Evolutionary conservation across 2,113 vertebrate species (phyloP), one percentile per base, ranked within the genome.

Genomic region (Cettia cetti): DNA sequence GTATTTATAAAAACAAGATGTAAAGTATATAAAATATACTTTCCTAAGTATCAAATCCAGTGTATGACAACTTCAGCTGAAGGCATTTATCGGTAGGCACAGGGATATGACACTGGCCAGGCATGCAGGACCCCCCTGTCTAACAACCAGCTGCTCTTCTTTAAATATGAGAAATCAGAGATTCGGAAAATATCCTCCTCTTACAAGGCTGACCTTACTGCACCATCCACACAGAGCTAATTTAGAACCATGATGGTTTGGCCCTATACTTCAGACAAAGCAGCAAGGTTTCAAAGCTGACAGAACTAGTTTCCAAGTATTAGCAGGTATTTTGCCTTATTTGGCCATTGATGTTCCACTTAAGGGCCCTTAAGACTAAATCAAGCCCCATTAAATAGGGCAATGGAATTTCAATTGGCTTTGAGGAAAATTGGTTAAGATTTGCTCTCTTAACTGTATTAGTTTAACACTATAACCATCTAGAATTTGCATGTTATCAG

Each of bases 361-460:
- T 57, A 42, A 0, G 0, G 49, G 84, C 7, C 6, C 6, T 2
- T 15, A 27, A 68, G 40, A 33, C 63, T 76, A 88, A 85, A 78
- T 15, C 14, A 86, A 90, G 12, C 13, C 27, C 13, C 20, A 24
- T 15, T 37, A 60, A 81, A 70, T 12, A 63, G 33, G 44, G 53
- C 8, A 65, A 28, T 2, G 5, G 30, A 81, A 81, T 81, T 89
- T 68, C 68, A 68, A 2, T 2, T 81, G 52, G 27, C 30, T 92
- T 75, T 3, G 1, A 77, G 40, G 17, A 80, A 57, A 81, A 74
- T 0, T 54, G 24, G 30, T 81, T 52, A 68, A 63, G 30, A 52
- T 15, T 64, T 15, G 5, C 37, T 77, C 13, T 72, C 40, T 61
- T 33, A 74, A 85, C 44, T 1, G 3, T 45, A 77, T 33, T 30